Evolutionary conservation across 2,888 invertebrate species (phyloP).

Genomic region (Synergus itoensis): DNA sequence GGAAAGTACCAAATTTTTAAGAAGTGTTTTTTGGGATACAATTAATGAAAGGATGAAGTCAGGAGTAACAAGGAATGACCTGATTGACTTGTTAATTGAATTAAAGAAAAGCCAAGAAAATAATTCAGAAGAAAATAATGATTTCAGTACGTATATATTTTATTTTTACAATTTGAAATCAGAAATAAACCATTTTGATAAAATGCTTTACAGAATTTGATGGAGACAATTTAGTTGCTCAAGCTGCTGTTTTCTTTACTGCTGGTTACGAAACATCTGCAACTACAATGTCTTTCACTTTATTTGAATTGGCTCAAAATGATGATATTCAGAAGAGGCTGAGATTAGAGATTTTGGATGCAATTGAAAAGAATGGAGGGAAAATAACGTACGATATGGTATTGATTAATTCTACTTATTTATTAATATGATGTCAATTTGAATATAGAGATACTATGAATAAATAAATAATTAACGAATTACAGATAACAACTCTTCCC

Average conservation of each 20-base stretch:
- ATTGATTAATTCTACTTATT: neutral
- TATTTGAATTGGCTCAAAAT: conserved; percentile 67
- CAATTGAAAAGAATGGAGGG: conserved; percentile 55
- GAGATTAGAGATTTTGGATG: conserved; percentile 61
- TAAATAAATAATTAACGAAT: neutral
- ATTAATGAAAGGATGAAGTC: conserved; percentile 75
- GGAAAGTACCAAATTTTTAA: conserved; percentile 72
- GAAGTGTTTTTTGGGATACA: conserved; percentile 76
- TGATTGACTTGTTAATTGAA: conserved; percentile 79
- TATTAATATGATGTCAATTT: neutral
- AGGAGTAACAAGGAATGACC: conserved; percentile 74
- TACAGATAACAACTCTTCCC: conserved; percentile 58
- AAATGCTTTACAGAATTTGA: conserved; percentile 61
- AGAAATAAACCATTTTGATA: neutral
- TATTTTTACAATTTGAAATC: too few relatives aligned
- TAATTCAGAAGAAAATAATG: conserved; percentile 44
- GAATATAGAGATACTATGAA: neutral
- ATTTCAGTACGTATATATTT: conserved; percentile 55
- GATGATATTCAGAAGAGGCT: conserved; percentile 62
- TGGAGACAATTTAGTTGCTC: conserved; percentile 68
- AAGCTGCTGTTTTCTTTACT: conserved; percentile 68
- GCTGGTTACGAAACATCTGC: conserved; percentile 72
- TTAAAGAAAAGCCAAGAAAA: conserved; percentile 68
- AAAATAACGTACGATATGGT: conserved; percentile 70
- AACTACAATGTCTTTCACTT: conserved; percentile 61